Percentiles rank a stretch among this genome's conserved stretches.
These are phyloP conservation scores for Syndactyla subalaris DNA, from an alignment of 2,797 vertebrate species.

Conservation along the genomic window DNA sequence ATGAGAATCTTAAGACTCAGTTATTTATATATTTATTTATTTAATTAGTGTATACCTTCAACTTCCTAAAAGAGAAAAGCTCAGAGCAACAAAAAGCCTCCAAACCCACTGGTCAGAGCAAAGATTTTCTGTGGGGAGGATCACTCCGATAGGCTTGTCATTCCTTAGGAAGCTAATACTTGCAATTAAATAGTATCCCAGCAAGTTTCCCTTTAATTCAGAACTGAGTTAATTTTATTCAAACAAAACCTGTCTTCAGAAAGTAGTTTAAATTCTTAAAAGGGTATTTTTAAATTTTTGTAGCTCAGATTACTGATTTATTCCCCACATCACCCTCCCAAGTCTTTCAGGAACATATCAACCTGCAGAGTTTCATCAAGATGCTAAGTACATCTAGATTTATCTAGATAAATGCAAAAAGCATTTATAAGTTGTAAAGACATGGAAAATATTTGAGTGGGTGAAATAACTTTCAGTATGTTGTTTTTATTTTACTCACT, in stretches of 20 bases:
- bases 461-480: background rate
- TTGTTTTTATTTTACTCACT: background rate
- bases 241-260: background rate
- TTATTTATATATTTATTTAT: background rate
- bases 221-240: background rate
- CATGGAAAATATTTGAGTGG: background rate
- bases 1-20: conserved; percentile 24
- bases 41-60: conserved; percentile 9
- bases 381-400: background rate
- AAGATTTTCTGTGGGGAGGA: background rate
- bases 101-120: background rate
- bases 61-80: conserved; percentile 9
- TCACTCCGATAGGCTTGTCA: background rate
- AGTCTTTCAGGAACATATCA: background rate
- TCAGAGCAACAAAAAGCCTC: background rate
- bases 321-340: background rate
- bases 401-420: background rate
- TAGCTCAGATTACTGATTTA: background rate
- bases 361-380: background rate
- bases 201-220: background rate
- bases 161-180: background rate
- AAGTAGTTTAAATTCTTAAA: background rate
- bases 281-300: background rate
- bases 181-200: background rate
- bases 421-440: background rate